Conservation (phyloP, 2,797 vertebrate genomes). For the Anas bahamensis region DNA sequence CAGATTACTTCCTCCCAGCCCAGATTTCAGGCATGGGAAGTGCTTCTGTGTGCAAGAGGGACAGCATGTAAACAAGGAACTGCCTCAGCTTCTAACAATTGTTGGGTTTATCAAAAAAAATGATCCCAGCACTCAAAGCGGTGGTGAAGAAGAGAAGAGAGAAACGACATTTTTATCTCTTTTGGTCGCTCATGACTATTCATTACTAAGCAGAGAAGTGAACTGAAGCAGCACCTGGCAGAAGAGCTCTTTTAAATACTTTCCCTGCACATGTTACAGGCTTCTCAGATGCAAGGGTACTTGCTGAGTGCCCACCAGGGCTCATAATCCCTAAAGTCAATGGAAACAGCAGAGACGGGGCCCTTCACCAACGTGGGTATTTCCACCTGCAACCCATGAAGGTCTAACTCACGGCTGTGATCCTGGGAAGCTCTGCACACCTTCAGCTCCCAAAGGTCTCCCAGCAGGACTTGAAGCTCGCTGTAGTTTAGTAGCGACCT, state of each 20-base stretch:
- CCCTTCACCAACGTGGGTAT: not conserved
- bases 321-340: not conserved
- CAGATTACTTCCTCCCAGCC: not conserved
- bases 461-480: not conserved
- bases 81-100: not conserved
- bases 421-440: not conserved
- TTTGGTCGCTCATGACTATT: not conserved
- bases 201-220: not conserved
- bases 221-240: not conserved
- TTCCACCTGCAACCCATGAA: not conserved
- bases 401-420: too few species aligned
- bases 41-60: not conserved
- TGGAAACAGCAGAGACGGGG: accelerated
- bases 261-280: not conserved
- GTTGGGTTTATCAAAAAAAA: not conserved
- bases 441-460: not conserved
- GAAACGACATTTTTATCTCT: not conserved
- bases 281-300: not conserved
- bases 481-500: not conserved
- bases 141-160: not conserved
- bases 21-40: not conserved
- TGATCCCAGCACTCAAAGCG: not conserved
- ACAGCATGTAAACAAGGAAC: not conserved
- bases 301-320: accelerated
- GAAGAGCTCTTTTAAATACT: not conserved